These are phyloP conservation scores for Cepphus grylle DNA, from an alignment of 2,113 vertebrate species.

Conservation along the genomic window DNA sequence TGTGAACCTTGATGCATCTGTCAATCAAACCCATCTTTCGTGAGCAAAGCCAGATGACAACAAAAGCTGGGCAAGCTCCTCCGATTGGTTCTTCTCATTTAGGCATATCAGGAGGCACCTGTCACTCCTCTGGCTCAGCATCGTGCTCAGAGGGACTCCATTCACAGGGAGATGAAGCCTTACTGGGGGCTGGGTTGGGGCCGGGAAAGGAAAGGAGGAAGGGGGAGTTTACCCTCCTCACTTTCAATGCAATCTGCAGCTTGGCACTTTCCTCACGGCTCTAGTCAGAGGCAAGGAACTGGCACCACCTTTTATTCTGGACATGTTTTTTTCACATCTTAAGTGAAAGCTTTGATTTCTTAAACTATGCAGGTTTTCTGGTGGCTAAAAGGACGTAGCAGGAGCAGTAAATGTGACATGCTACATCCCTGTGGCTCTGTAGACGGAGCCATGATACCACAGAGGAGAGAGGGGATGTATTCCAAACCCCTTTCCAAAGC, in stretches of 20 bases:
- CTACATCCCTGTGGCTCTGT: neutral
- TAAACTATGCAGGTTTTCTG: neutral
- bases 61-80: conserved; percentile 74
- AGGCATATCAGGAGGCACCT: conserved; percentile 90
- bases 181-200: conserved; percentile 12
- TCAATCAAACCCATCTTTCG: conserved; percentile 87
- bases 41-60: conserved; percentile 87
- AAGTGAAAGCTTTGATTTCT: neutral
- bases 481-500: neutral
- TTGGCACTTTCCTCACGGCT: neutral
- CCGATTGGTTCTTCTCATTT: conserved; percentile 85
- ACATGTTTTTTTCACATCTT: neutral
- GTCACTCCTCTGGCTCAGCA: conserved; percentile 79
- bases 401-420: neutral
- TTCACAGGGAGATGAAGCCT: conserved; percentile 65
- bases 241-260: neutral
- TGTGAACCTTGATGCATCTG: conserved; percentile 91
- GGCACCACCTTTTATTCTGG: neutral
- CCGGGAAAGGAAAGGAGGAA: conserved; percentile 1
- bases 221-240: conserved; percentile 45
- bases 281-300: neutral
- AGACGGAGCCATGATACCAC: neutral
- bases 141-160: conserved; percentile 65
- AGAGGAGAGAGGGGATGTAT: neutral
- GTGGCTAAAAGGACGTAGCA: neutral